Base-by-base conservation (phyloP, 2,888 invertebrate genomes). In the Aricia artaxerxes region DNA sequence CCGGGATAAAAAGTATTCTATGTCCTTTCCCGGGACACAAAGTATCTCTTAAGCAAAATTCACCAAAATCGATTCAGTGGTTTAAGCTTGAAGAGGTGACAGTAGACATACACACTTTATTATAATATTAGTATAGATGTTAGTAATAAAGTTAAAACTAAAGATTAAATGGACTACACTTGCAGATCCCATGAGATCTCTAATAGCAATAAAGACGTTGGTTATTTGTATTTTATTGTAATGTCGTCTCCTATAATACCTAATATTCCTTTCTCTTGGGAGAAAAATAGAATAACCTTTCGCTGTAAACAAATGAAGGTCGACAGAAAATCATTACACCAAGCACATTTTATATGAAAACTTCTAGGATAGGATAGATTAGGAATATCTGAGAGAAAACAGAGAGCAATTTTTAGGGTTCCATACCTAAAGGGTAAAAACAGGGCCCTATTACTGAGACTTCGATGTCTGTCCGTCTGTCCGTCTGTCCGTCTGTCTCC, bases 251-350 rank as follows among this genome's bases (percentile, higher is more conserved):
- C 11, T 31, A 76, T 35, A 57, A 57, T 49, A 57, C 73, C 73
- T 44, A 44, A 73, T 73, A 44, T 73, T 76, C 6, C 57, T 53
- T 35, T 76, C 49, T 35, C 76, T 76, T 13, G 35, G 57, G 24
- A 53, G 31, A 53, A 31, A 53, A 76, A 76, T 76, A 76, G 35
- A 49, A 76, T 53, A 53, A 49, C 53, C 35, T 76, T 24, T 35
- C 75, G 49, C 49, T 57, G 76, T 53, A 76, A 57, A 76, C 76
- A 75, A 53, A 75, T 49, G 76, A 76, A 76, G 76, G 76, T 53
- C 76, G 76, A 49, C 49, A 4, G 76, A 76, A 76, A 76, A 75
- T 69, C 69, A 75, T 49, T 44, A 75, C 11, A 44, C 24, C 49
- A 24, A 75, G 44, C 24, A 44, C 11, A 38, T 75, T 75, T 57